phyloP scores from a whole-genome alignment of 2,113 vertebrate species.

The Hyla sarda region DNA sequence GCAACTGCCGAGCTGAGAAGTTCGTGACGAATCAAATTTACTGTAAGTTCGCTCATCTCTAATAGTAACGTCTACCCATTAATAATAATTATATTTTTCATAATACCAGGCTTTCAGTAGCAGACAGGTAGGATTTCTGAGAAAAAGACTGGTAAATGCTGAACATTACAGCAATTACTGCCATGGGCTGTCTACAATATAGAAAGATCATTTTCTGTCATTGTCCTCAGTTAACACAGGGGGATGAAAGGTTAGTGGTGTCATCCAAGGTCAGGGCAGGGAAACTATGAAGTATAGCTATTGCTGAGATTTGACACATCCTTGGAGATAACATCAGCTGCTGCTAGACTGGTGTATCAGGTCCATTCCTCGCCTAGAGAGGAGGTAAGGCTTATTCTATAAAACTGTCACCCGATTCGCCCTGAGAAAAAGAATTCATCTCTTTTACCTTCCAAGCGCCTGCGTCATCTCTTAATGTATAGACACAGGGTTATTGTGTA shows the following conservation, averaged over 20 bases:
- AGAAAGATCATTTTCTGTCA: not conserved
- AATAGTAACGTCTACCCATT: no score
- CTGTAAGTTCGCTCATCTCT: no score
- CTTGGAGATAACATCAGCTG: not conserved
- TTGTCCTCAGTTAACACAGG: not conserved
- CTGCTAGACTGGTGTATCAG: not conserved
- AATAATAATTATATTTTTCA: no score
- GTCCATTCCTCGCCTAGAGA: not conserved
- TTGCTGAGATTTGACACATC: not conserved
- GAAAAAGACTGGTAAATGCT: not conserved
- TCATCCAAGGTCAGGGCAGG: conserved; percentile 12
- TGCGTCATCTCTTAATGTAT: not conserved
- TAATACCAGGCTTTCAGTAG: not conserved
- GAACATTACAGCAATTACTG: not conserved
- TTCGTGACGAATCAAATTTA: no score
- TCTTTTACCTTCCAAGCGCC: no score
- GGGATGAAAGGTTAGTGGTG: conserved; percentile 1
- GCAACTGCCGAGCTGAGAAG: no score
- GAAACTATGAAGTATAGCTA: not conserved
- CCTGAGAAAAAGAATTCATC: no score
- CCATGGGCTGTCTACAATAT: not conserved
- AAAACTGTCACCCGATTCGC: not conserved
- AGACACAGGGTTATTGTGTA: not conserved
- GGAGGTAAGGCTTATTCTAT: conserved; percentile 13
- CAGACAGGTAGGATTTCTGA: not conserved